Base-by-base conservation (phyloP, 2,888 invertebrate genomes). In the Hoplodrina blanda region DNA sequence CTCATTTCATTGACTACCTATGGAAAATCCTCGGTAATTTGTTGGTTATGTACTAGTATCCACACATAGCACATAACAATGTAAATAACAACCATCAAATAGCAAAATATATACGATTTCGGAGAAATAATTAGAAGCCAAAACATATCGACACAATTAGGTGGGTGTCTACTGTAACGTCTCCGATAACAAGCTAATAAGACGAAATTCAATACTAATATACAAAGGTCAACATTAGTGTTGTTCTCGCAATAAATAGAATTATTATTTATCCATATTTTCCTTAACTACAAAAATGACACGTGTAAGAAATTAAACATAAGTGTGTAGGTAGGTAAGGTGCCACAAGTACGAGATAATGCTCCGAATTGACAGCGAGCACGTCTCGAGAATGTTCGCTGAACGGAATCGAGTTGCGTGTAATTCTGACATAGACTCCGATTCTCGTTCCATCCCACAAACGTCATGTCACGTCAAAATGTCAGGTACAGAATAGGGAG, bases 391-490 rank as follows among this genome's bases (percentile, higher is more conserved):
- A 74, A 81, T 75, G 76, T 78, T 76, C 73, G 83, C 74, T 82
- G 83, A 84, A 83, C 82, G 80, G 76, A 86, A 89, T 87, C 80
- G 86, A 83, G 86, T 90, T 81, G 90, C 89, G 87, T 91, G 91
- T 92, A 88, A 90, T 90, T 88, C 87, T 88, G 88, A 88, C 88
- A 89, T 89, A 88, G 87, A 89, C 86, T 88, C 83, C 87, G 84
- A 84, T 89, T 88, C 85, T 85, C 86, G 80, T 78, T 83, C 84
- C 71, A 83, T 84, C 80, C 87, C 85, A 76, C 89, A 88, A 84
- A 86, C 76, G 90, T 90, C 91, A 90, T 86, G 90, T 88, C 90
- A 90, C 84, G 90, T 91, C 92, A 90, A 89, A 90, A 88, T 83
- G 90, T 89, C 91, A 89, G 81, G 66, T 80, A 85, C 82, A 81